Conservation (phyloP, 2,113 vertebrate genomes). For the Ailuropoda melanoleuca region DNA sequence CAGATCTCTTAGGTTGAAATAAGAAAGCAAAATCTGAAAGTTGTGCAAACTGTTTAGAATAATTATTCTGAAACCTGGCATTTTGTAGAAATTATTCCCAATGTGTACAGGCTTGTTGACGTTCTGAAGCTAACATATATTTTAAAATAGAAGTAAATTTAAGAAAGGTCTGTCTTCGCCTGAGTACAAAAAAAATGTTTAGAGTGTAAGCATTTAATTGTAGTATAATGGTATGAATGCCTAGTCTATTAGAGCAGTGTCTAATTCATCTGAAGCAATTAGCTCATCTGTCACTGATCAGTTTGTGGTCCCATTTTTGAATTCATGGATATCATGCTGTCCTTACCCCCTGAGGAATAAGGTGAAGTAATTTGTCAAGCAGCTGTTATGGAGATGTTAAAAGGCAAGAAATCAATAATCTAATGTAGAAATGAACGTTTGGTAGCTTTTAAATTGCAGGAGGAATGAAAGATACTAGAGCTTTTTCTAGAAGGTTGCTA, state of each 20-base stretch:
- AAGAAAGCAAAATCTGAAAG: constrained; percentile 36
- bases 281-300: constrained; percentile 56
- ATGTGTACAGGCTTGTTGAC: not conserved
- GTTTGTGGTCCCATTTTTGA: constrained; percentile 69
- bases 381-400: constrained; percentile 77
- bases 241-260: constrained; percentile 3
- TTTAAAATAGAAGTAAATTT: constrained; percentile 38
- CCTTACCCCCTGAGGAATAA: constrained; percentile 64
- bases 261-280: constrained; percentile 55
- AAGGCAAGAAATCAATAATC: constrained; percentile 77
- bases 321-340: constrained; percentile 51
- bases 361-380: constrained; percentile 76
- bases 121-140: constrained; percentile 6
- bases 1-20: not conserved
- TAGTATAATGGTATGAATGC: constrained; percentile 4
- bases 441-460: constrained; percentile 69
- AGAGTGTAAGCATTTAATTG: constrained; percentile 41
- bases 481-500: constrained; percentile 51
- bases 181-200: constrained; percentile 49
- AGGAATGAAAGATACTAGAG: constrained; percentile 49
- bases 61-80: not conserved
- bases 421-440: constrained; percentile 67
- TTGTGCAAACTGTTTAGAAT: not conserved
- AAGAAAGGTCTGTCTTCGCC: not conserved
- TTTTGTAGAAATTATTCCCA: constrained; percentile 19